phyloP scores from a whole-genome alignment of 2,113 vertebrate species.

The Cryptotis parvus region DNA sequence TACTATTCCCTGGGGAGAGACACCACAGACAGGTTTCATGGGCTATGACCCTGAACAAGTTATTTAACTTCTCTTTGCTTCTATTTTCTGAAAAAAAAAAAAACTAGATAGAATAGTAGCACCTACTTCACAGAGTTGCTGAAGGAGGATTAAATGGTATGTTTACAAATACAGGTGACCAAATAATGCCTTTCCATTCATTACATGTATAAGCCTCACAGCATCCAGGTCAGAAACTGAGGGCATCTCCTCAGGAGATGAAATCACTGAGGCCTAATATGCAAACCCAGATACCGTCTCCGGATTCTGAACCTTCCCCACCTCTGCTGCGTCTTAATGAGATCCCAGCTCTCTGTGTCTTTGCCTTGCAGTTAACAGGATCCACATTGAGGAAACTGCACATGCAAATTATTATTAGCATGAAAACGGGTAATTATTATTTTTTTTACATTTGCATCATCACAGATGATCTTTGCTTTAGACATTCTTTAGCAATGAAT shows the following conservation, averaged over 20 bases:
- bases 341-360: conserved; percentile 17
- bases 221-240: not conserved
- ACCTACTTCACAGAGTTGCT: not conserved
- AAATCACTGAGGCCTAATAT: not conserved
- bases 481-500: conserved; percentile 67
- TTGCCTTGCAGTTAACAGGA: not conserved
- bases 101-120: conserved; percentile 28
- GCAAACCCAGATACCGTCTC: not conserved
- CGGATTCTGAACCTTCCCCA: not conserved
- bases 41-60: not conserved
- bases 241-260: not conserved
- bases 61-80: not conserved
- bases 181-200: conserved; percentile 30
- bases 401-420: conserved; percentile 69
- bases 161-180: conserved; percentile 35
- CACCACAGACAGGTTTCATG: not conserved
- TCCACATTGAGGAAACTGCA: not conserved
- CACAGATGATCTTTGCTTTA: conserved; percentile 72
- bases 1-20: not conserved
- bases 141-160: conserved; percentile 32
- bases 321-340: conserved; percentile 8
- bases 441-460: conserved; percentile 73
- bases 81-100: not conserved
- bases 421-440: conserved; percentile 74
- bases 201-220: not conserved